Evolutionary conservation across 2,797 vertebrate genomes (phyloP), one percentile per base, ranked within the genome.

Genomic region (Prionace glauca): DNA sequence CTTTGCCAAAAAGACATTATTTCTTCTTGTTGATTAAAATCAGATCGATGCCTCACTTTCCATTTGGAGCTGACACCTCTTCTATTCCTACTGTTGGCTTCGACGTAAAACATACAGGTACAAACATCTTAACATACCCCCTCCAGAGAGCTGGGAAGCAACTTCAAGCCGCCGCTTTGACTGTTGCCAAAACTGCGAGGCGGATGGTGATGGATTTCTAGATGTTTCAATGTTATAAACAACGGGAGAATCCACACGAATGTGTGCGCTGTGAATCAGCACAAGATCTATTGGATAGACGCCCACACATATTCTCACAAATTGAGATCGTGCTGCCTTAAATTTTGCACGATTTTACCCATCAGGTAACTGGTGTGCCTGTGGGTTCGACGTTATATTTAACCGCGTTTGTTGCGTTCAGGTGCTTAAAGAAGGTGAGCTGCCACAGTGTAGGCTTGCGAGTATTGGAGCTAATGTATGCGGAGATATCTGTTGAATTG

Each of bases 231-330:
- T 41, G 36, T 92, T 41, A 36, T n/a, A 36, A 92, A 41, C 62
- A 92, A 84, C 16, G 79, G 18, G 41, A 84, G 81, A 41, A 69
- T 69, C 24, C 36, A 24, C 90, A 69, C 1, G n/a, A 41, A 69
- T 36, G n/a, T 67, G 88, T 88, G 3, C 65, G 90, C n/a, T 65
- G 90, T 92, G 90, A 92, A 69, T 92, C 90, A 92, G n/a, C 62
- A 12, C 90, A 92, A 11, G 20, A 36, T 92, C n/a, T 41, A 36
- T 41, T 67, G 65, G 90, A 92, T 92, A 41, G 65, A 69, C 90
- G 22, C 88, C 88, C n/a, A 67, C 88, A n/a, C 60, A 36, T 65
- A 65, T 91, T 91, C 90, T 92, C n/a, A 67, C 10, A 92, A 41
- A 92, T 24, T n/a, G 90, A 69, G 22, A 92, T 92, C 62, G 18